Conservation (phyloP, 2,797 vertebrate genomes). For the Buceros bicornis region DNA sequence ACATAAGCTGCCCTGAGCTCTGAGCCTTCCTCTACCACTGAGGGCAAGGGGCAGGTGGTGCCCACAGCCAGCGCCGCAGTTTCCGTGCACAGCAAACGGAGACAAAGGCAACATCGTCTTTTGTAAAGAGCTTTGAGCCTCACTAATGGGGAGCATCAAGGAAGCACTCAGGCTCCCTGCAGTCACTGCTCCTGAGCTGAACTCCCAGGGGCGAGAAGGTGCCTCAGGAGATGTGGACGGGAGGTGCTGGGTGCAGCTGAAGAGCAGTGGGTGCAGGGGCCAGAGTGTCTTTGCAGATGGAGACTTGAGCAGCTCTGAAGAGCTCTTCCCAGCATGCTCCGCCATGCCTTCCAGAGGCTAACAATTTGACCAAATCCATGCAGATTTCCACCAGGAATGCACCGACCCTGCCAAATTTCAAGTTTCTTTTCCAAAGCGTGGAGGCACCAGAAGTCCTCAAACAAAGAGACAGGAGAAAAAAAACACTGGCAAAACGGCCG, state of each 20-base stretch:
- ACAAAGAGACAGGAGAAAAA: not conserved
- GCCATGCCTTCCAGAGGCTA: not conserved
- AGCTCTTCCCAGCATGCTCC: not conserved
- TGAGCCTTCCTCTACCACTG: not conserved
- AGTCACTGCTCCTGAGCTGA: not conserved
- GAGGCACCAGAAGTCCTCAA: constrained; percentile 29
- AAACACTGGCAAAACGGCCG: not conserved
- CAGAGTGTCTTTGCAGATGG: not conserved
- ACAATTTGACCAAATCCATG: constrained; percentile 14
- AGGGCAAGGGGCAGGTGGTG: not conserved
- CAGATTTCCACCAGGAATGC: constrained; percentile 39
- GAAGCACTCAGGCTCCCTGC: not conserved
- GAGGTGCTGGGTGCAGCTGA: not conserved
- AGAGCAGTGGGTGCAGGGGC: not conserved
- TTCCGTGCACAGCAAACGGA: fast-evolving
- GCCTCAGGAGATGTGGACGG: not conserved
- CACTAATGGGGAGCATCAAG: not conserved
- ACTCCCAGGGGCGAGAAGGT: fast-evolving
- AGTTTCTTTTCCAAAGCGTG: constrained; percentile 34
- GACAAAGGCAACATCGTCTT: fast-evolving
- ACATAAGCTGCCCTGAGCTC: not conserved
- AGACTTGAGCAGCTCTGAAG: not conserved
- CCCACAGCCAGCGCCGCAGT: not conserved
- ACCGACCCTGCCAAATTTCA: constrained; percentile 28
- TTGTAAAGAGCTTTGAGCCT: not conserved